Evolutionary conservation across 2,113 vertebrate species (phyloP), one percentile per base, ranked within the genome.

Genomic region (Petroica traversi): DNA sequence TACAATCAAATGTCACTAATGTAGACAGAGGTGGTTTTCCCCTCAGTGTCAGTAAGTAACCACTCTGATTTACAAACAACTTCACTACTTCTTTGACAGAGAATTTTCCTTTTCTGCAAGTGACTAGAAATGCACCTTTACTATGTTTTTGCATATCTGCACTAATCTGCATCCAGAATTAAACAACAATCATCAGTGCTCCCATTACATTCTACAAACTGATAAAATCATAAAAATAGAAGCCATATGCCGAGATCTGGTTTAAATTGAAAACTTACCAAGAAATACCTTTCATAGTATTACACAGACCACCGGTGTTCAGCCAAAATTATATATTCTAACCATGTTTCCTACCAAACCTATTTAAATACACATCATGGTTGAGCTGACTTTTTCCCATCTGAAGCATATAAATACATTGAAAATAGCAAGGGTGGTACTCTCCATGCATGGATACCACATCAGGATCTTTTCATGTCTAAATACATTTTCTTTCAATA

Each of bases 21-120:
- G 8, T 0, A 58, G 12, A 76, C 6, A 52, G 5, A 41, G 12
- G n/a, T n/a, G 6, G 2, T 0, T 8, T 4, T 1, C 0, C 11
- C 6, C 19, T 3, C 11, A 24, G 36, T 59, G 54, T 55, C 17
- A 19, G 8, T 29, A 49, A 45, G 19, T 31, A 87, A 52, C 28
- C 28, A 66, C 5, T 10, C 7, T 23, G 38, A 89, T 78, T 69
- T 71, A 67, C 22, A 68, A 76, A 55, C 54, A 57, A 52, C 29
- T 81, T 77, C 38, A 22, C 19, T 26, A 8, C 13, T 61, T 69
- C 49, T 59, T 59, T 6, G 8, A 49, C 14, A 61, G 6, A 46
- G 19, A 76, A 45, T 45, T 54, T 45, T 40, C 23, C 28, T 57
- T 80, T 49, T 77, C 54, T 93, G 9, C 46, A 84, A 36, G 14